Conservation (phyloP, 2,113 vertebrate species). For the Hemibagrus wyckioides region DNA sequence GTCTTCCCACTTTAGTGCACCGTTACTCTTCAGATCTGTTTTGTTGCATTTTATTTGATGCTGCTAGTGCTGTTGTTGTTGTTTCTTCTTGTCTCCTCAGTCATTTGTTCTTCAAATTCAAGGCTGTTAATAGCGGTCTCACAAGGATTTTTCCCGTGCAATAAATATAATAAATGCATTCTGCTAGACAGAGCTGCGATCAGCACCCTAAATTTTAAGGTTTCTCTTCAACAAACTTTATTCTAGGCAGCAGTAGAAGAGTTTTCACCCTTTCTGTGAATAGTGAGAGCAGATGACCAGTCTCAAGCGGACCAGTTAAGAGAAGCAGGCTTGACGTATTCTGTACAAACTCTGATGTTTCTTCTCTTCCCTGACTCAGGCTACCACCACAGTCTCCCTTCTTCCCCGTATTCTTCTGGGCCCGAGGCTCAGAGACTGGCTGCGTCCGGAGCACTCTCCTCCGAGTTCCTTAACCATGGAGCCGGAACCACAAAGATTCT, state of each 20-base stretch:
- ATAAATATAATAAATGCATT: not conserved
- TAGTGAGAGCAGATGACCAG: not conserved
- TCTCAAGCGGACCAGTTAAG: not conserved
- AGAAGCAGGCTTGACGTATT: not conserved
- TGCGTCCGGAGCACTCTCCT: constrained; percentile 71
- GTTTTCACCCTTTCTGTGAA: not conserved
- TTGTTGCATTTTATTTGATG: not conserved
- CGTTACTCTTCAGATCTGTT: not conserved
- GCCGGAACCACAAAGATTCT: constrained; percentile 71
- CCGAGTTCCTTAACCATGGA: constrained; percentile 75
- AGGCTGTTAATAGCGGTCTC: too few species aligned
- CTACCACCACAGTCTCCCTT: constrained; percentile 77
- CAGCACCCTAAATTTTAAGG: not conserved
- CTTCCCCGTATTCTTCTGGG: constrained; percentile 73
- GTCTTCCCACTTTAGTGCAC: not conserved
- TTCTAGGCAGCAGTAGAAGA: not conserved
- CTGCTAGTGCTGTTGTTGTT: not conserved
- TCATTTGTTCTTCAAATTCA: not conserved
- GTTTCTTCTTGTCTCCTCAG: not conserved
- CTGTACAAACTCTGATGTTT: constrained; percentile 3
- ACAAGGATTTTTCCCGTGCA: not conserved
- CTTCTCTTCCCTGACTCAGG: constrained; percentile 66
- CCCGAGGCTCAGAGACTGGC: constrained; percentile 69
- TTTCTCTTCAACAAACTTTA: not conserved
- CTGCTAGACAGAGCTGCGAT: not conserved